Evolutionary conservation across 2,888 invertebrate species (phyloP).

Genomic region (Temnothorax unifasciatus): DNA sequence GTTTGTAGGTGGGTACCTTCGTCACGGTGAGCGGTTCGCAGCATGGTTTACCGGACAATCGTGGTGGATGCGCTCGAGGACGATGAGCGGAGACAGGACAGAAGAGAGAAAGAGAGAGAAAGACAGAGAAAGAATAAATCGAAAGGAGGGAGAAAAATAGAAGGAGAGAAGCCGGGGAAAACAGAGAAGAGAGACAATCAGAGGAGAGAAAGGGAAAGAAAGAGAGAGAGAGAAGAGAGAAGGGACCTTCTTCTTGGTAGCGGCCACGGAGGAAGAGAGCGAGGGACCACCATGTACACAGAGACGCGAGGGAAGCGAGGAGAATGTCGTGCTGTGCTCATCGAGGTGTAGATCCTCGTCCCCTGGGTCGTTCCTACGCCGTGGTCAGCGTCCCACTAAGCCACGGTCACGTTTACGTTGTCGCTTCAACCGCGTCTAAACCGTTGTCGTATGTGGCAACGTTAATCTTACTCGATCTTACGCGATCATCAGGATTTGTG

Average conservation of each 20-base stretch:
- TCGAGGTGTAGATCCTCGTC: slow-evolving; percentile 86
- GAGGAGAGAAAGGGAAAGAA: slow-evolving; percentile 42
- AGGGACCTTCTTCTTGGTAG: slow-evolving; percentile 75
- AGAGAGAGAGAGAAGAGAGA: slow-evolving; percentile 61
- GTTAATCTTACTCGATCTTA: slow-evolving; percentile 62
- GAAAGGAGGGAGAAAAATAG: slow-evolving; percentile 52
- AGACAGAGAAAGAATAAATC: slow-evolving; percentile 56
- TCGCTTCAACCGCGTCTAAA: slow-evolving; percentile 72
- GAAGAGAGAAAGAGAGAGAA: slow-evolving; percentile 63
- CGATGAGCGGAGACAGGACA: slow-evolving; percentile 78
- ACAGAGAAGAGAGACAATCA: slow-evolving; percentile 45
- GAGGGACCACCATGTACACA: slow-evolving; percentile 72
- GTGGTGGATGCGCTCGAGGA: slow-evolving; percentile 81
- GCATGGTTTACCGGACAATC: slow-evolving; percentile 83
- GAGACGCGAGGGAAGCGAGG: slow-evolving; percentile 79
- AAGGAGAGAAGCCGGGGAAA: slow-evolving; percentile 45
- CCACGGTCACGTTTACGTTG: slow-evolving; percentile 83
- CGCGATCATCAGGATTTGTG: slow-evolving; percentile 52
- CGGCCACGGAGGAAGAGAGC: slow-evolving; percentile 72
- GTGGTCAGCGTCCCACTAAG: slow-evolving; percentile 86
- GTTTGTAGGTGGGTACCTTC: slow-evolving; percentile 83
- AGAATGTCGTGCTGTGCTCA: slow-evolving; percentile 85
- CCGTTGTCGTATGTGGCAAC: slow-evolving; percentile 72
- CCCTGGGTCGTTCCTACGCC: slow-evolving; percentile 84
- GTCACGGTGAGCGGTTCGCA: slow-evolving; percentile 84